A percentile compares a stretch with the other conserved stretches of the same genome.
Conservation (phyloP, 2,888 invertebrate species). For the Drosophila tanythrix region DNA sequence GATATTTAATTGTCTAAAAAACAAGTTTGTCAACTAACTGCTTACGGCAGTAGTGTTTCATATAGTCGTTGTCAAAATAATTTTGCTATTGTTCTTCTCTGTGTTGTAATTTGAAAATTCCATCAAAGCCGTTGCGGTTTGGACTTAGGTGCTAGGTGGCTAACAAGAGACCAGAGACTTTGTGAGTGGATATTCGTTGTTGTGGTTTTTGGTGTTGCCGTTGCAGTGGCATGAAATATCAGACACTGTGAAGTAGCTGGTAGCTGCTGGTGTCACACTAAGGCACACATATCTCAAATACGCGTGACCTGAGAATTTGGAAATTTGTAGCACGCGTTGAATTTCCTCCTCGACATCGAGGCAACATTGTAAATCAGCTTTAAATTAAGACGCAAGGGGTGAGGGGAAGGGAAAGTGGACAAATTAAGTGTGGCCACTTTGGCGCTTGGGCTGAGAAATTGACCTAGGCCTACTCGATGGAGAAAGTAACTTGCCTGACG, state of each 20-base stretch:
- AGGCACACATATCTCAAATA: slow-evolving; percentile 44
- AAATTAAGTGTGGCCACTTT: slow-evolving; percentile 35
- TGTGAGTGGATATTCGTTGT: slow-evolving; percentile 32
- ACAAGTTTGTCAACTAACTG: neutral
- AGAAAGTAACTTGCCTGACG: slow-evolving; percentile 7
- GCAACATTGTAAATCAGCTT: slow-evolving; percentile 37
- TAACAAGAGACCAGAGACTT: slow-evolving; percentile 31
- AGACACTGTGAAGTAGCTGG: slow-evolving; percentile 24
- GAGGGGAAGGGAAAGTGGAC: neutral
- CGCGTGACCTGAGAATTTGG: slow-evolving; percentile 41
- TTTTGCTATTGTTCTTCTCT: slow-evolving; percentile 9
- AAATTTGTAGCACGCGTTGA: slow-evolving; percentile 57
- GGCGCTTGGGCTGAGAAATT: slow-evolving; percentile 23
- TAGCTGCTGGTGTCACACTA: slow-evolving; percentile 30
- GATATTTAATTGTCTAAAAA: neutral
- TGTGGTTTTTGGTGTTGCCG: slow-evolving; percentile 26
- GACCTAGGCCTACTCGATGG: slow-evolving; percentile 35
- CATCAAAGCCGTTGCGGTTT: slow-evolving; percentile 52
- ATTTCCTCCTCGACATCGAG: slow-evolving; percentile 27
- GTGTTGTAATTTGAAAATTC: slow-evolving; percentile 49
- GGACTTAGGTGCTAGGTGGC: slow-evolving; percentile 30
- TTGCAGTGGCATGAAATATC: slow-evolving; percentile 39
- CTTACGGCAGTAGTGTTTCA: neutral
- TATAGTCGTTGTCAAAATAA: neutral
- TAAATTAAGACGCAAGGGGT: neutral